These are phyloP conservation scores for Chrysochloris asiatica DNA, from an alignment of 2,113 vertebrate genomes.

Conservation along the genomic window DNA sequence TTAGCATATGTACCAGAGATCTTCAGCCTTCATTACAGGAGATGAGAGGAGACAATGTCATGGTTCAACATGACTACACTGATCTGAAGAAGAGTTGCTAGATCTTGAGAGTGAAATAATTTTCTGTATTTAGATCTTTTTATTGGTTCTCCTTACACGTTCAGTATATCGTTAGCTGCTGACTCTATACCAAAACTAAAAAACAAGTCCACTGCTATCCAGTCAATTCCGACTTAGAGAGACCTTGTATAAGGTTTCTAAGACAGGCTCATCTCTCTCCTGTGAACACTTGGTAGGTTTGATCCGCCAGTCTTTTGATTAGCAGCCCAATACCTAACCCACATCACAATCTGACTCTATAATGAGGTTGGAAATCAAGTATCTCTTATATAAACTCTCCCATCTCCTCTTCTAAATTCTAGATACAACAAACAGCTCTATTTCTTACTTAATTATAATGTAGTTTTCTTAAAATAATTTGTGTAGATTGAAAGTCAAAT, in stretches of 20 bases:
- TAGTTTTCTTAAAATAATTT: slow-evolving; percentile 4
- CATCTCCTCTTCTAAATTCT: background rate
- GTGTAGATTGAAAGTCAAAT: background rate
- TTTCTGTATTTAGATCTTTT: background rate
- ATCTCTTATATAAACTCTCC: background rate
- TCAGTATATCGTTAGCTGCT: background rate
- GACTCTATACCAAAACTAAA: too few relatives aligned
- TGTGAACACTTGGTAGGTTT: too few relatives aligned
- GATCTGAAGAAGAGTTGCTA: background rate
- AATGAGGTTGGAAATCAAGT: background rate
- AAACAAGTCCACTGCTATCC: too few relatives aligned
- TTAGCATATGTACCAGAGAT: background rate
- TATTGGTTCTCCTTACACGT: background rate
- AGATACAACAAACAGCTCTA: background rate
- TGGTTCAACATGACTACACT: background rate
- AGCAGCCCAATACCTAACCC: too few relatives aligned
- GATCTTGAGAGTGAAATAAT: background rate
- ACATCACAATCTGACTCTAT: background rate
- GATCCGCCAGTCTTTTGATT: too few relatives aligned
- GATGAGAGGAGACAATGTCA: background rate
- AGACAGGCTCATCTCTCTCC: too few relatives aligned
- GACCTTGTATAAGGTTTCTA: too few relatives aligned
- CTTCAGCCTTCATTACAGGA: background rate
- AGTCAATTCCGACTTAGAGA: too few relatives aligned
- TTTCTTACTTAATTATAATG: background rate